Percentiles rank a stretch among this genome's conserved stretches.
Evolutionary conservation across 2,797 vertebrate genomes (phyloP).

Genomic region (Xiphorhynchus erythropygius): DNA sequence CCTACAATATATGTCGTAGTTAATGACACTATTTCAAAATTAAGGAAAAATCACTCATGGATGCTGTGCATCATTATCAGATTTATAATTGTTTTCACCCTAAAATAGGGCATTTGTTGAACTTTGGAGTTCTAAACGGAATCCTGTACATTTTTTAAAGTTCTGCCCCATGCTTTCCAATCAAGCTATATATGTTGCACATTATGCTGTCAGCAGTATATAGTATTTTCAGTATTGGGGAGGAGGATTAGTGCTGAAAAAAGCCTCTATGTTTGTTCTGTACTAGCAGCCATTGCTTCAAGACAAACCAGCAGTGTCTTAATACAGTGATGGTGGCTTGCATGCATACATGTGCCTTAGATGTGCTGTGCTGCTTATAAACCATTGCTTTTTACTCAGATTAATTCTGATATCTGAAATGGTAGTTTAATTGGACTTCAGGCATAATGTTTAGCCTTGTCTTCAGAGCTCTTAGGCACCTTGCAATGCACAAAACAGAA

Average conservation of each 20-base stretch:
- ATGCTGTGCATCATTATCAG: slow-evolving; percentile 85
- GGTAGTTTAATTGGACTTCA: slow-evolving; percentile 67
- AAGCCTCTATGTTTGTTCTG: slow-evolving; percentile 63
- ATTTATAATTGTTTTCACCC: slow-evolving; percentile 83
- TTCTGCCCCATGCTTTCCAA: slow-evolving; percentile 79
- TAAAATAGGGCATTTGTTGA: slow-evolving; percentile 86
- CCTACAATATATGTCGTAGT: slow-evolving; percentile 81
- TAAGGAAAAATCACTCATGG: slow-evolving; percentile 78
- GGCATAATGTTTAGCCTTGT: slow-evolving; percentile 65
- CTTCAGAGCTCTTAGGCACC: slow-evolving; percentile 63
- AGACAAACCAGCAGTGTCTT: slow-evolving; percentile 57
- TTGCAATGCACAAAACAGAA: not conserved
- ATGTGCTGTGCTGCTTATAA: slow-evolving; percentile 76
- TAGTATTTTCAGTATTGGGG: slow-evolving; percentile 66
- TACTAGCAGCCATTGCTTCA: slow-evolving; percentile 68
- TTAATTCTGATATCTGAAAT: slow-evolving; percentile 65
- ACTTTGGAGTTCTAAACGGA: slow-evolving; percentile 84
- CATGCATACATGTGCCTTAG: slow-evolving; percentile 81
- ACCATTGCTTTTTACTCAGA: slow-evolving; percentile 72
- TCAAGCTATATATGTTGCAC: slow-evolving; percentile 74
- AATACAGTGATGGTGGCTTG: slow-evolving; percentile 73
- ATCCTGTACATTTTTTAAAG: slow-evolving; percentile 80
- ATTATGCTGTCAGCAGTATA: slow-evolving; percentile 69
- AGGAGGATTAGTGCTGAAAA: slow-evolving; percentile 68
- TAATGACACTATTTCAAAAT: slow-evolving; percentile 80